phyloP scores from a whole-genome alignment of 1,140 invertebrate species.

The Ceratina calcarata region DNA sequence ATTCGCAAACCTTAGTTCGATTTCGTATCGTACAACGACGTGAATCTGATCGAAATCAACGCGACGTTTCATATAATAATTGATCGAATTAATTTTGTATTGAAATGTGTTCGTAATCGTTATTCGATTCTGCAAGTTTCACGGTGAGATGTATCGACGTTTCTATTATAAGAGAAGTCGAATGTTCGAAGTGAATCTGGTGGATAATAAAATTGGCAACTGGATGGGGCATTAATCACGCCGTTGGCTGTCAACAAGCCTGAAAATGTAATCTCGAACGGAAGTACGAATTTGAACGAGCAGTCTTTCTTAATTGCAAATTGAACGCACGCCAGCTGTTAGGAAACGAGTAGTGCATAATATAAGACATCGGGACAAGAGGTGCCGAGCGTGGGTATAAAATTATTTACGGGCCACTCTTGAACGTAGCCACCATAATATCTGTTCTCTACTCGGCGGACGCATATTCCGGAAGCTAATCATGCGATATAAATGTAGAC shows the following conservation, averaged over 20 bases:
- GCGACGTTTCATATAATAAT: no score
- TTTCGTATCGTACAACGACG: no score
- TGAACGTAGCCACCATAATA: neutral
- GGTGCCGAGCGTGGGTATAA: neutral
- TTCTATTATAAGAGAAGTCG: no score
- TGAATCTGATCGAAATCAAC: no score
- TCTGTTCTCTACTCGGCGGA: neutral
- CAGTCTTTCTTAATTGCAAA: conserved; percentile 2
- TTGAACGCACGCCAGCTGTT: neutral
- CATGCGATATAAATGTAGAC: neutral
- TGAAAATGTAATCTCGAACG: neutral
- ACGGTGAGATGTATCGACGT: no score
- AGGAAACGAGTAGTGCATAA: neutral
- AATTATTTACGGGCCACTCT: neutral
- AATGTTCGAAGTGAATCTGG: no score
- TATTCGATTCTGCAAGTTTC: no score
- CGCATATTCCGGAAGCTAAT: neutral
- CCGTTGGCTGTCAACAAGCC: neutral
- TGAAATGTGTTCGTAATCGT: no score
- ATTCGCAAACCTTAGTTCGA: no score
- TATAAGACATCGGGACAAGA: neutral
- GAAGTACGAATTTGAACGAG: neutral
- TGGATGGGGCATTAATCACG: neutral
- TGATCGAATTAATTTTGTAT: no score
- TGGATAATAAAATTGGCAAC: no score